Evolutionary conservation across 1,140 invertebrate genomes (phyloP), one percentile per base, ranked within the genome.

Genomic region (Magallana gigas): DNA sequence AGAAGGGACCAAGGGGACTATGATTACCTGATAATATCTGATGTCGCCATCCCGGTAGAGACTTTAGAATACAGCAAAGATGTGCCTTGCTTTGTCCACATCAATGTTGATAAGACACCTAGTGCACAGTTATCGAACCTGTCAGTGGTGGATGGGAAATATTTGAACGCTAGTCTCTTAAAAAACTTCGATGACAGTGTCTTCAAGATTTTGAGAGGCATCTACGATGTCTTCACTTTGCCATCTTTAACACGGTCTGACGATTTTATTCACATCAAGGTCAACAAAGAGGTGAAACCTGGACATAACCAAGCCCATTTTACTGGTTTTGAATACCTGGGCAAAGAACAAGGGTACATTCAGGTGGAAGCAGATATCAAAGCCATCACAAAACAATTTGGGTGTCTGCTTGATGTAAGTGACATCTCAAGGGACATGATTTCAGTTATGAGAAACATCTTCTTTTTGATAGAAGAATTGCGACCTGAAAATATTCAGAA

Each of bases 41-140:
- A 81, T 58, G 76, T 81, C 48, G 12, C 57, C 2, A 86, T 89
- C 5, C 88, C 88, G 1, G 57, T 18, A 18, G 59, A 84, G 3
- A 29, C 64, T 57, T 68, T 89, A 16, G 60, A 86, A 48, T 87
- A 89, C 18, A 60, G 83, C 1, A 36, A 64, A 7, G 85, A 89
- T 23, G 64, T 89, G 0, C 85, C 85, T 12, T 89, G 88, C 58
- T 89, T 86, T 85, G 88, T 89, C 7, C 60, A 86, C 64, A 88
- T 88, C 7, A 82, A 88, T 23, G 76, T 84, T 0, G n/a, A n/a
- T n/a, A n/a, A n/a, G n/a, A n/a, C n/a, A n/a, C 14, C 58, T 14
- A 4, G 57, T 14, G 4, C n/a, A 48, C 36, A 48, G 12, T 60
- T 87, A 16, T 76, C 58, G 5, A 83, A 57, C 29, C 23, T 36